Percentiles rank a stretch among this genome's conserved stretches.
These are phyloP conservation scores for Siniperca chuatsi DNA, from an alignment of 2,113 vertebrate species.

Conservation along the genomic window DNA sequence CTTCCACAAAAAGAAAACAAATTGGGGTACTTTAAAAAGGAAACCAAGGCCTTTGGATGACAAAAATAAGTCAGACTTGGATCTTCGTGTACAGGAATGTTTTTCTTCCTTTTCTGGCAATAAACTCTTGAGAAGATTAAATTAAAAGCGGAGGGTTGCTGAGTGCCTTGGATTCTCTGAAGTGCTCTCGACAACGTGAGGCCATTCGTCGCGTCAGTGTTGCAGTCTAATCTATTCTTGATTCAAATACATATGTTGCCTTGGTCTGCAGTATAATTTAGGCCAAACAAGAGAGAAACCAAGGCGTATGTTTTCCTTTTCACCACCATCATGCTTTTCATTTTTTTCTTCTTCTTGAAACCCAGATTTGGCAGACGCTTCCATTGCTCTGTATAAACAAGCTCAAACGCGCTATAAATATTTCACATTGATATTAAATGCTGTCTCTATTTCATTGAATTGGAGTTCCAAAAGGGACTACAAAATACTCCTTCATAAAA, in stretches of 20 bases:
- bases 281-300: conserved; percentile 34
- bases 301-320: conserved; percentile 18
- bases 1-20: not conserved
- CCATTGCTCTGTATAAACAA: conserved; percentile 70
- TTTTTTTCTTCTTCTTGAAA: conserved; percentile 35
- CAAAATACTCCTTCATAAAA: conserved; percentile 77
- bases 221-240: conserved; percentile 20
- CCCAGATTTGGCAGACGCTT: conserved; percentile 60
- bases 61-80: not conserved
- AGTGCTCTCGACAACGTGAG: conserved; percentile 16
- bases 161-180: not conserved
- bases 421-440: conserved; percentile 78
- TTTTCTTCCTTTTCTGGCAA: not conserved
- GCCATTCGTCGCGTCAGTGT: conserved; percentile 8
- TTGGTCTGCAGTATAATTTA: conserved; percentile 39
- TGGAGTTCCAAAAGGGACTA: conserved; percentile 71
- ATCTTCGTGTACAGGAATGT: not conserved
- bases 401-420: conserved; percentile 71
- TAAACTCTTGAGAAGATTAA: not conserved
- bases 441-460: conserved; percentile 71
- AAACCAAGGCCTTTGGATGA: conserved; percentile 6
- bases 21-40: not conserved
- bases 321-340: not conserved
- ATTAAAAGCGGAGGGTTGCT: not conserved
- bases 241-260: conserved; percentile 42